Percentiles rank a stretch among this genome's conserved stretches.
Evolutionary conservation across 2,113 vertebrate genomes (phyloP).

Genomic region (Ellobius talpinus): DNA sequence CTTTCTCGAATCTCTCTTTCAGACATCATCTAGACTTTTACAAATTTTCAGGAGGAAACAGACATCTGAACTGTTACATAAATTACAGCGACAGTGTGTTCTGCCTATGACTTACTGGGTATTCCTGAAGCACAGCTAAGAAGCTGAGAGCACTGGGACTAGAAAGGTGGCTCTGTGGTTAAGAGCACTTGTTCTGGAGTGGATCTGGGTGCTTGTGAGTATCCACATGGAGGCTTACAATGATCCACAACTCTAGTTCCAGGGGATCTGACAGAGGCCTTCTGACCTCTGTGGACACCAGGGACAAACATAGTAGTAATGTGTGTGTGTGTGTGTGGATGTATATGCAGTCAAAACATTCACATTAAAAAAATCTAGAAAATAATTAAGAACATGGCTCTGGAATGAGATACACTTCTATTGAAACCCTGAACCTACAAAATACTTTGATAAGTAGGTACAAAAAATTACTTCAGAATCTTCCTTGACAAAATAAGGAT

Average conservation of each 20-base stretch:
- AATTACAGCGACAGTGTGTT: not conserved
- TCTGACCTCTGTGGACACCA: not conserved
- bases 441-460: not conserved
- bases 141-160: not conserved
- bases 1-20: constrained; percentile 25
- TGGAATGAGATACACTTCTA: not conserved
- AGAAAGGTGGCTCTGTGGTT: not conserved
- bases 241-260: not conserved
- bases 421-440: not conserved
- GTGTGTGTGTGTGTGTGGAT: too few relatives aligned
- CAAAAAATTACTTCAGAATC: not conserved
- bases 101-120: not conserved
- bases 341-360: too few relatives aligned
- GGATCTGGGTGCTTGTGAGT: not conserved
- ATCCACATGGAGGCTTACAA: not conserved
- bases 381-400: not conserved
- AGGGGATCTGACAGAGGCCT: not conserved
- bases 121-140: not conserved
- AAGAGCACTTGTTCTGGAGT: not conserved
- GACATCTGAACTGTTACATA: not conserved
- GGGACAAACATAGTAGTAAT: not conserved
- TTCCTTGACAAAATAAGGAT: constrained; percentile 5
- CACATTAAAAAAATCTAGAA: not conserved
- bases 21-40: not conserved
- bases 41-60: constrained; percentile 27